A percentile compares a stretch with the other conserved stretches of the same genome.
phyloP scores from a whole-genome alignment of 2,113 vertebrate genomes.

The Leptocoma aspasia region DNA sequence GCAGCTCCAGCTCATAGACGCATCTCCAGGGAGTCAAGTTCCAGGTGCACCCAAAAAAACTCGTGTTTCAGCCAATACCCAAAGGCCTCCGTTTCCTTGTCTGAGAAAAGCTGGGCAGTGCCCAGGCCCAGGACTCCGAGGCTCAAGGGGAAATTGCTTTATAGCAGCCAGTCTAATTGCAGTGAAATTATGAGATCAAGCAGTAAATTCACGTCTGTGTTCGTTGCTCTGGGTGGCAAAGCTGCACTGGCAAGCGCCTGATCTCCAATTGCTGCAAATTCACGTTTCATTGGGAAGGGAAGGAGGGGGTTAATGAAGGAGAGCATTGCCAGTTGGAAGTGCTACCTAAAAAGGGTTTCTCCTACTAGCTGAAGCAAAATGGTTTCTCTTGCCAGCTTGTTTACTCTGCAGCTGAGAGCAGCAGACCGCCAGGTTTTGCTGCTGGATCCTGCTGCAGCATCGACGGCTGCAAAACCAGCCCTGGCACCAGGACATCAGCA shows the following conservation, averaged over 20 bases:
- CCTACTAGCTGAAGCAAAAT: constrained; percentile 68
- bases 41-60: constrained; percentile 51
- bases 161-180: constrained; percentile 50
- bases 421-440: constrained; percentile 44
- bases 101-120: constrained; percentile 24
- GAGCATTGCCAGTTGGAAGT: constrained; percentile 64
- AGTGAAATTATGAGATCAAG: constrained; percentile 47
- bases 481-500: neutral
- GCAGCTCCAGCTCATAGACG: neutral
- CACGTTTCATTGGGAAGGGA: constrained; percentile 22
- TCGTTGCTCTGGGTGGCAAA: constrained; percentile 48
- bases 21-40: constrained; percentile 42
- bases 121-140: neutral
- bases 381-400: constrained; percentile 69
- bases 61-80: neutral
- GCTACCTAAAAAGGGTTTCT: constrained; percentile 68
- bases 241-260: neutral
- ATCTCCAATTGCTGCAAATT: neutral
- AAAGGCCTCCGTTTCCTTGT: neutral
- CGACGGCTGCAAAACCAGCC: neutral
- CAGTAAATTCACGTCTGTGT: constrained; percentile 47
- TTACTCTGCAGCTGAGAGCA: constrained; percentile 65
- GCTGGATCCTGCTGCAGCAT: constrained; percentile 1
- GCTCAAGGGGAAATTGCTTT: constrained; percentile 52
- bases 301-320: constrained; percentile 62